These are phyloP conservation scores for Thalassophryne amazonica DNA, from an alignment of 2,797 vertebrate species.

Conservation along the genomic window DNA sequence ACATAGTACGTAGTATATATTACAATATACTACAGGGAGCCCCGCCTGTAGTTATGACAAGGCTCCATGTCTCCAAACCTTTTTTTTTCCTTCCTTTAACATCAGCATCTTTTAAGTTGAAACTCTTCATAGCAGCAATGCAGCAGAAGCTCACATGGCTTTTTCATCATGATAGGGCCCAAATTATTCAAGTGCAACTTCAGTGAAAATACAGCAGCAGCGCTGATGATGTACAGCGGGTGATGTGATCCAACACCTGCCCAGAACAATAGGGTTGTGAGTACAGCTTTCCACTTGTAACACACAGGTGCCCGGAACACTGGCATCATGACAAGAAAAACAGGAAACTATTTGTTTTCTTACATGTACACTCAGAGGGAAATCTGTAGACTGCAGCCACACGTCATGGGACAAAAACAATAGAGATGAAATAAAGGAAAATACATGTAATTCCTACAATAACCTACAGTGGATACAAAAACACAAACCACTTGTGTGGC, in stretches of 20 bases:
- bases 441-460: not conserved
- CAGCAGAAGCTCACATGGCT: too few relatives aligned
- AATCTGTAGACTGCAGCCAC: not conserved
- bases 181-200: too few relatives aligned
- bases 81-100: too few relatives aligned
- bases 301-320: constrained; percentile 48
- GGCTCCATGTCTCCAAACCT: too few relatives aligned
- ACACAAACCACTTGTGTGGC: constrained; percentile 44
- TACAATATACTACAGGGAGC: too few relatives aligned
- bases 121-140: too few relatives aligned
- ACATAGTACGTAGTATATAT: too few relatives aligned
- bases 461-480: not conserved
- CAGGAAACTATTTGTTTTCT: constrained; percentile 57
- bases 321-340: constrained; percentile 43
- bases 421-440: not conserved
- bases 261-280: constrained; percentile 32
- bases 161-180: too few relatives aligned
- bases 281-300: constrained; percentile 28
- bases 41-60: too few relatives aligned
- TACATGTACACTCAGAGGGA: constrained; percentile 5
- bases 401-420: not conserved
- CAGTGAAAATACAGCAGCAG: too few relatives aligned
- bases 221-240: not conserved
- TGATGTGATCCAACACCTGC: constrained; percentile 30
- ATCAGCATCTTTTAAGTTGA: too few relatives aligned